Evolutionary conservation across 2,888 invertebrate genomes (phyloP), one percentile per base, ranked within the genome.

Genomic region (Fabriciana adippe): DNA sequence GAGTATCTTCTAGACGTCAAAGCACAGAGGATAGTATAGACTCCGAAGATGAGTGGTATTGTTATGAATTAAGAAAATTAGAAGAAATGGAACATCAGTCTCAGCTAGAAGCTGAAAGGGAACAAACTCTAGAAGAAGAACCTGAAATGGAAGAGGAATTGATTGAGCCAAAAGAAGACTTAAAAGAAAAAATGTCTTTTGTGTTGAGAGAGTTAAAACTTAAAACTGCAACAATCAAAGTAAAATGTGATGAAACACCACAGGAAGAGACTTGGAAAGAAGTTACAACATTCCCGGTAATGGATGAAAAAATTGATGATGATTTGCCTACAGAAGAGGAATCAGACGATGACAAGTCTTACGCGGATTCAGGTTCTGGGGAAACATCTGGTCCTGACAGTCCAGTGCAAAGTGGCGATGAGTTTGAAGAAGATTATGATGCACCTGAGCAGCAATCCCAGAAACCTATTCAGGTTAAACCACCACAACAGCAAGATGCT

Each of bases 11-110:
- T 0, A 93, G 97, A 74, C 93, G 97, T 62, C 97, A 98, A 88
- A 97, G 97, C 80, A 97, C 97, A 0, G 98, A 98, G 89, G 97
- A 97, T 77, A 97, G 97, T 78, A 97, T 98, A 67, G 98, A 98
- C 83, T 97, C 97, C 35, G 98, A 98, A 87, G 98, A 98, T 81
- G 97, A 98, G 84, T 98, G 97, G 96, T 98, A 97, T 79, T 97
- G 97, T 78, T 97, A 98, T 82, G 97, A 98, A 82, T 85, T 97
- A 67, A 93, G 97, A 66, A 97, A 97, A 85, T 87, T 98, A 48
- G 97, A 98, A 86, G 97, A 97, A 86, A 93, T 97, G 87, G 97
- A 97, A 84, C 93, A 96, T 72, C 96, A 95, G 73, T 94, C 95
- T 3, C 94, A 95, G 75, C 76, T 95, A 67, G 96, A 96, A 76